These are phyloP conservation scores for Camponotus floridanus DNA, from an alignment of 1,140 invertebrate species.

Conservation along the genomic window DNA sequence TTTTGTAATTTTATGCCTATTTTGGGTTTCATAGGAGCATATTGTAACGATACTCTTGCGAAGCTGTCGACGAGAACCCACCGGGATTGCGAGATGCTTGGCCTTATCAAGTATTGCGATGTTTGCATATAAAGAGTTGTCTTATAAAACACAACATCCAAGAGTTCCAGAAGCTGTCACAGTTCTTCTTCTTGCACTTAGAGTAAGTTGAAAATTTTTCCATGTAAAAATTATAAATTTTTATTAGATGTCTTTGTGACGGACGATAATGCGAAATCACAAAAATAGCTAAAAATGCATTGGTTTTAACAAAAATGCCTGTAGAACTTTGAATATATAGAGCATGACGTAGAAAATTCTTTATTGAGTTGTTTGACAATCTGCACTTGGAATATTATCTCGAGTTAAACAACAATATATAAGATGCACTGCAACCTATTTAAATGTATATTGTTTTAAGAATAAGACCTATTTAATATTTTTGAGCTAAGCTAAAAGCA, in stretches of 20 bases:
- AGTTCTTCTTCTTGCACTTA: conserved; percentile 95
- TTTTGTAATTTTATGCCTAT: conserved; percentile 31
- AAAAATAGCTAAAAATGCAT: conserved; percentile 22
- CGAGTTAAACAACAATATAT: conserved; percentile 31
- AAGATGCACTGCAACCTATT: neutral
- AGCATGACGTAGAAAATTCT: conserved; percentile 33
- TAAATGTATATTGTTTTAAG: conserved; percentile 11
- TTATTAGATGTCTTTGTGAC: neutral
- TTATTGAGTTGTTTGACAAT: conserved; percentile 50
- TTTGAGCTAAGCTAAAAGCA: conserved; percentile 62
- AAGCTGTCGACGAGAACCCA: conserved; percentile 95
- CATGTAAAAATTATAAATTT: conserved; percentile 20
- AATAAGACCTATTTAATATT: conserved; percentile 38
- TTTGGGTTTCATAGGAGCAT: conserved; percentile 91
- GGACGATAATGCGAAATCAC: neutral
- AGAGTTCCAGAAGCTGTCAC: conserved; percentile 94
- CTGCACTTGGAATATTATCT: conserved; percentile 31
- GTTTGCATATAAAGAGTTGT: conserved; percentile 93
- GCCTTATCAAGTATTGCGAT: conserved; percentile 95
- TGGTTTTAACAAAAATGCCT: neutral
- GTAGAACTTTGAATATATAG: conserved; percentile 16
- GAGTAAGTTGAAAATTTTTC: conserved; percentile 82
- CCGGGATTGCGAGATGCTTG: conserved; percentile 95
- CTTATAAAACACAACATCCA: conserved; percentile 88
- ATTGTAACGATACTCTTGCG: conserved; percentile 95